phyloP scores from a whole-genome alignment of 2,113 vertebrate species.

The Pomatorhinus ruficollis region DNA sequence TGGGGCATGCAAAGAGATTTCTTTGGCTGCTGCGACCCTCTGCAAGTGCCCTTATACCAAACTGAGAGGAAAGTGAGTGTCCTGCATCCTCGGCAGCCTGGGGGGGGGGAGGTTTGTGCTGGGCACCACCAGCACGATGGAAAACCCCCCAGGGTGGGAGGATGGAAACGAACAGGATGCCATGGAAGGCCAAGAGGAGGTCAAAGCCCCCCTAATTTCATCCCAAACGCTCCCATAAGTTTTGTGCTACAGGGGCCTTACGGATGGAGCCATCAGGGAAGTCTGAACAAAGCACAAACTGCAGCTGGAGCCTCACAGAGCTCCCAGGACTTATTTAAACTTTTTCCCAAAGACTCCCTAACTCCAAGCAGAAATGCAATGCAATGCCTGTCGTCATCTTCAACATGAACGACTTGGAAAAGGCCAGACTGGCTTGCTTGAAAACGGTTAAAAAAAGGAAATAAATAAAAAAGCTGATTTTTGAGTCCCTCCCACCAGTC shows the following conservation, averaged over 20 bases:
- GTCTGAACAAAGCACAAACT: neutral
- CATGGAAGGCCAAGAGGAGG: neutral
- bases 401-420: fast-evolving
- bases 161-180: neutral
- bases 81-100: neutral
- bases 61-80: neutral
- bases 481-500: slow-evolving; percentile 31
- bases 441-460: neutral
- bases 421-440: neutral
- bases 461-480: neutral
- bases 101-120: neutral
- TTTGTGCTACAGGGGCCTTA: neutral
- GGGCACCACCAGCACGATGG: fast-evolving
- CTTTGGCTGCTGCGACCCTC: fast-evolving
- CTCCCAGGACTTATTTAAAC: neutral
- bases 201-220: neutral
- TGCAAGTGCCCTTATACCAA: neutral
- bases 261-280: neutral
- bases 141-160: neutral
- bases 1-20: neutral
- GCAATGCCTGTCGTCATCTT: neutral
- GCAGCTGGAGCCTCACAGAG: fast-evolving
- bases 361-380: neutral
- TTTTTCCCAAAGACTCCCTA: neutral
- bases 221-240: neutral